Percentiles rank a stretch among this genome's conserved stretches.
Evolutionary conservation across 1,140 invertebrate species (phyloP).

Genomic region (Aphis craccivora): DNA sequence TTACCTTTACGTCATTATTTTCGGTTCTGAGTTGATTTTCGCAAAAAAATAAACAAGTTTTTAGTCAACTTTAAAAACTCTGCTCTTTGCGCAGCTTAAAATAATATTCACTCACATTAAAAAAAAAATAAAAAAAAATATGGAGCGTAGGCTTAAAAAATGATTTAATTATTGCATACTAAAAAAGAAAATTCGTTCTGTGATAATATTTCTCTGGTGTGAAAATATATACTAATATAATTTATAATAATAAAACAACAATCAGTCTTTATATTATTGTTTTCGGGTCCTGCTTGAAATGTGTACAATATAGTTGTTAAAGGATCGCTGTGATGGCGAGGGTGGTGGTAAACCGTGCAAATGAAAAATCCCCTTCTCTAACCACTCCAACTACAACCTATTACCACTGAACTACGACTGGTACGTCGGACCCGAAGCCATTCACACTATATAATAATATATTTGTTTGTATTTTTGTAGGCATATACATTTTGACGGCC

Average conservation of each 20-base stretch:
- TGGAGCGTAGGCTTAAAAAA: not conserved
- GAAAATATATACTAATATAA: not conserved
- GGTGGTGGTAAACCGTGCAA: not conserved
- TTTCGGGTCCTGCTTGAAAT: not conserved
- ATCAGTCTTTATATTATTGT: not conserved
- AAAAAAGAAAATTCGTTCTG: not conserved
- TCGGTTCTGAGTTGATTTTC: not conserved
- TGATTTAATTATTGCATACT: not conserved
- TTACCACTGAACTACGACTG: not conserved
- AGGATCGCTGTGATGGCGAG: not conserved
- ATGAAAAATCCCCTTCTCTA: not conserved
- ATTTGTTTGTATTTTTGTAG: not conserved
- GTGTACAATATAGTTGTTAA: not conserved
- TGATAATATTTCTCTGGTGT: not conserved
- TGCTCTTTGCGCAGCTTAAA: not conserved
- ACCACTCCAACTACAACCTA: not conserved
- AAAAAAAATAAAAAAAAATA: no score
- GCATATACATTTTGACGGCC: not conserved
- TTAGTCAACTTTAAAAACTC: not conserved
- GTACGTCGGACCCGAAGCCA: not conserved
- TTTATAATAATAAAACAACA: not conserved
- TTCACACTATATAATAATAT: not conserved
- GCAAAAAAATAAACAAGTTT: not conserved
- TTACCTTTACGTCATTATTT: not conserved
- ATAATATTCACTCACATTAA: not conserved